These are phyloP conservation scores for Drosophila nigromelanica DNA, from an alignment of 1,140 invertebrate species.

Conservation along the genomic window DNA sequence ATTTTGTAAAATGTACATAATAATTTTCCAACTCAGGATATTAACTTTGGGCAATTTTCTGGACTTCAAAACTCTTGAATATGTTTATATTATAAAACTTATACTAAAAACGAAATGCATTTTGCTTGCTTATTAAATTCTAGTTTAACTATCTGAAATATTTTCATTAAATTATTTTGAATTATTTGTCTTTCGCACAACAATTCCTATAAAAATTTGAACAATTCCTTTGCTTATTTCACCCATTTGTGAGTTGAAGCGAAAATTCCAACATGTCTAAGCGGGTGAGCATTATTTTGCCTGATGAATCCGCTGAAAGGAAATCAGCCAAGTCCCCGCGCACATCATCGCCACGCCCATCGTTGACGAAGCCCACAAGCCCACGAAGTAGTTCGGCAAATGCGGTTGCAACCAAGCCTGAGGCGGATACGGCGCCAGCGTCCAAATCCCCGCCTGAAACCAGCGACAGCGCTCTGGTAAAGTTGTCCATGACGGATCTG, in stretches of 20 bases:
- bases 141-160: background rate
- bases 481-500: background rate
- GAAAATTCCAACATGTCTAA: constrained; percentile 48
- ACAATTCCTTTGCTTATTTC: background rate
- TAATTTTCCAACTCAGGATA: too few relatives aligned
- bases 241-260: background rate
- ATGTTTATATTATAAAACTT: too few relatives aligned
- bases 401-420: too few relatives aligned
- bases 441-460: background rate
- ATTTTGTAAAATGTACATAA: too few relatives aligned
- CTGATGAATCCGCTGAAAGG: constrained; percentile 15
- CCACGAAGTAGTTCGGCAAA: too few relatives aligned
- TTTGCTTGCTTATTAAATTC: background rate
- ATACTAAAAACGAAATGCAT: too few relatives aligned
- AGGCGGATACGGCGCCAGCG: background rate
- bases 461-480: background rate
- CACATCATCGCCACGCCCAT: background rate
- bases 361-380: too few relatives aligned
- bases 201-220: background rate
- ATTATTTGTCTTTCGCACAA: background rate
- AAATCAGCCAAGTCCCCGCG: background rate
- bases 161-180: constrained; percentile 1
- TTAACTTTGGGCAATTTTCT: too few relatives aligned
- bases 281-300: constrained; percentile 56
- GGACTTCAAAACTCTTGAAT: too few relatives aligned